A percentile compares a stretch with the other conserved stretches of the same genome.
Conservation (phyloP, 1,140 invertebrate genomes). For the Amphibalanus amphitrite region DNA sequence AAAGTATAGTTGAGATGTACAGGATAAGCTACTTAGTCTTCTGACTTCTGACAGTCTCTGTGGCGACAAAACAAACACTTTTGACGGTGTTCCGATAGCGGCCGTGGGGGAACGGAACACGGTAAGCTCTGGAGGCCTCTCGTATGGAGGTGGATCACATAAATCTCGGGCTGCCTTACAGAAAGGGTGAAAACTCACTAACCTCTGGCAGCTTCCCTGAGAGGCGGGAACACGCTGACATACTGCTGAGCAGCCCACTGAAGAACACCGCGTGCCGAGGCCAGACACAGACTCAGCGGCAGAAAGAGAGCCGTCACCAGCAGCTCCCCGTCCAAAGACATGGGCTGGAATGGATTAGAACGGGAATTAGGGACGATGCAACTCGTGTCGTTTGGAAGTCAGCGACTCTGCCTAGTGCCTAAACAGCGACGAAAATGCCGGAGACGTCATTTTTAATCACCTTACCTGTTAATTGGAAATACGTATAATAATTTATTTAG, state of each 20-base stretch:
- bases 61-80: no score
- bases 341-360: neutral
- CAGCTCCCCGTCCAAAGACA: neutral
- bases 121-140: no score
- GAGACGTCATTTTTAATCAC: neutral
- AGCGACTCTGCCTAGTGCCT: neutral
- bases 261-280: neutral
- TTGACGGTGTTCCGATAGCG: no score
- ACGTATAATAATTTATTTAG: no score
- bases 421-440: neutral
- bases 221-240: neutral
- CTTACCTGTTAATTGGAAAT: no score
- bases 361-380: neutral
- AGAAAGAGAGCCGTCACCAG: neutral
- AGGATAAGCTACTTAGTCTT: no score
- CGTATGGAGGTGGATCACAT: no score
- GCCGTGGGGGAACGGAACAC: no score
- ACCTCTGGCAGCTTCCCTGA: neutral
- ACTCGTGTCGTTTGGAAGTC: neutral
- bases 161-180: no score
- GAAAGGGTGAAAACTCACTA: neutral
- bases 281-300: neutral
- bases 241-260: neutral
- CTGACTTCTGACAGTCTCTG: no score
- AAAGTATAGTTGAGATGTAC: no score